phyloP scores from a whole-genome alignment of 2,888 invertebrate genomes.

The Eupithecia subumbrata region DNA sequence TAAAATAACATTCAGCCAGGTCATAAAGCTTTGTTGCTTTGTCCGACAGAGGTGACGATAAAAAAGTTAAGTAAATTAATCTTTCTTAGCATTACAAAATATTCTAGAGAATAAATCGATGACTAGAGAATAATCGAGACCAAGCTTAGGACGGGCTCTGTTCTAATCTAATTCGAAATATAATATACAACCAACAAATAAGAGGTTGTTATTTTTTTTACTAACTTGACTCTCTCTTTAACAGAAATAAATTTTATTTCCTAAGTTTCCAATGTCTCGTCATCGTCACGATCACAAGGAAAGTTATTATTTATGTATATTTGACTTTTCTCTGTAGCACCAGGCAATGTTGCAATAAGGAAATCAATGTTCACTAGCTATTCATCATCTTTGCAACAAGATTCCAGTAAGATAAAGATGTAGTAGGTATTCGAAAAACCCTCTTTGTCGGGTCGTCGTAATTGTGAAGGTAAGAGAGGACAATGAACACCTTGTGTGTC shows the following conservation, averaged over 20 bases:
- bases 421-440: not conserved
- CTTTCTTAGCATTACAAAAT: not conserved
- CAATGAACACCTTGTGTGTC: slow-evolving; percentile 46
- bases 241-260: too few relatives aligned
- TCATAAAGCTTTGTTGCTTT: too few relatives aligned
- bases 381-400: not conserved
- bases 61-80: not conserved
- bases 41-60: too few relatives aligned
- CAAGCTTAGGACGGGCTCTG: not conserved
- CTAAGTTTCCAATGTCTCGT: not conserved
- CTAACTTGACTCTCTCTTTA: too few relatives aligned
- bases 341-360: not conserved
- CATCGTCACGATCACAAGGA: not conserved
- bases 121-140: too few relatives aligned
- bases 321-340: not conserved
- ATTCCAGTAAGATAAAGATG: not conserved
- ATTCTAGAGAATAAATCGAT: not conserved
- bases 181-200: too few relatives aligned
- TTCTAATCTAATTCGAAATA: not conserved
- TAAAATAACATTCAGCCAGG: too few relatives aligned
- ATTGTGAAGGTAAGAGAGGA: slow-evolving; percentile 42
- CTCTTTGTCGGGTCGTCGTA: slow-evolving; percentile 50
- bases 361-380: not conserved
- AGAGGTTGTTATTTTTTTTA: too few relatives aligned
- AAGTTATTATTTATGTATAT: not conserved